Conservation (phyloP, 1,140 invertebrate genomes). For the Pomacea maculata region DNA sequence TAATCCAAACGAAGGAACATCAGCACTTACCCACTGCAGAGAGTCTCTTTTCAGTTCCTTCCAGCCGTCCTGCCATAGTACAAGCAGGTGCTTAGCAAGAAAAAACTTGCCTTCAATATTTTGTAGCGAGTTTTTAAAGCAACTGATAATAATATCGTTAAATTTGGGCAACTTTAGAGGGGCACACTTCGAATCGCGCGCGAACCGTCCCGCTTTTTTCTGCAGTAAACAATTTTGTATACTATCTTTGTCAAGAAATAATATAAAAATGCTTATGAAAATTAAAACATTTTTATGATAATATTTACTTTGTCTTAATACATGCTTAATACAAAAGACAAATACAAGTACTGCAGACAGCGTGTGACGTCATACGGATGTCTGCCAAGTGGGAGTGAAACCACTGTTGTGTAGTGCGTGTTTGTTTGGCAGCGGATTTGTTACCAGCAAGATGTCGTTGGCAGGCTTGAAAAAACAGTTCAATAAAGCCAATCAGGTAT, state of each 20-base stretch:
- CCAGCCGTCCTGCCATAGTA: constrained; percentile 5
- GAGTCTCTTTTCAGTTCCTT: background rate
- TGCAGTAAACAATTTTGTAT: constrained; percentile 4
- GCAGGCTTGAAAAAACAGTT: constrained; percentile 97
- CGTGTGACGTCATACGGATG: constrained; percentile 19
- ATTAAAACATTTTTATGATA: background rate
- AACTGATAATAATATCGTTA: too few species aligned
- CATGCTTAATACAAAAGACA: background rate
- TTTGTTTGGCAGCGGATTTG: constrained; percentile 1
- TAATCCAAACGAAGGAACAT: too few species aligned
- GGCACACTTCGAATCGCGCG: background rate
- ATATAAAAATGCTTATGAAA: background rate
- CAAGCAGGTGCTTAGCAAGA: background rate
- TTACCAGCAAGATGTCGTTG: constrained; percentile 82
- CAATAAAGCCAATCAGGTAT: constrained; percentile 98
- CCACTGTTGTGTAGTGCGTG: constrained; percentile 10
- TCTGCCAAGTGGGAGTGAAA: constrained; percentile 26
- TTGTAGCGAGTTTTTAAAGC: too few species aligned
- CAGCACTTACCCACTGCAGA: background rate
- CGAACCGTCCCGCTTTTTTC: constrained; percentile 24
- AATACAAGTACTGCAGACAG: constrained; percentile 6
- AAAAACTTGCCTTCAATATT: too few species aligned
- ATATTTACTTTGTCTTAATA: background rate
- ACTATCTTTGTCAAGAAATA: background rate
- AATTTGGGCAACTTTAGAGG: too few species aligned